Base-by-base conservation (phyloP, 2,888 invertebrate genomes). In the Athalia rosae region DNA sequence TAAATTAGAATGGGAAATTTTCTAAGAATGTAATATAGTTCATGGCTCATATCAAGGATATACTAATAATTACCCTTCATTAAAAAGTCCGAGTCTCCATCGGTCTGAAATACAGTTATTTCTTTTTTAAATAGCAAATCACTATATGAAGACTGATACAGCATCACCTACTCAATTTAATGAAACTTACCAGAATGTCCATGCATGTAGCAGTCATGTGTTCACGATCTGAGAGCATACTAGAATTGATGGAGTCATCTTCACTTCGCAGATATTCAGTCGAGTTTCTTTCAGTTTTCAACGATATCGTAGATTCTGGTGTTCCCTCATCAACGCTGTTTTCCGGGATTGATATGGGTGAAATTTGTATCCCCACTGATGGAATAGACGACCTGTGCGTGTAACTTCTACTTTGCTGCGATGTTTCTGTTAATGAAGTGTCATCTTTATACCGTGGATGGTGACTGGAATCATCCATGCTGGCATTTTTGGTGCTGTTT, bases 51-150 rank as follows among this genome's bases (percentile, higher is more conserved):
- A 11, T 7, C n/a, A 43, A 28, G 11, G 3, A 4, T 8, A 28
- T 6, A 7, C n/a, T n/a, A 15, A 63, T 58, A 58, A 58, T 15
- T 58, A 71, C 71, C 71, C 45, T 11, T 58, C 13, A 58, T n/a
- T 11, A 13, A 43, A 41, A 71, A 45, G 4, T n/a, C 56, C 71
- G 45, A 45, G 45, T 58, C 71, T 43, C 13, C 15, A 5, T 58
- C 13, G 45, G 45, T n/a, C 71, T 71, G 45, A n/a, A 71, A 71
- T 56, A 71, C 58, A 15, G 41, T 43, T 4, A 71, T 58, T n/a
- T 45, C n/a, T 53, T 7, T 58, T 58, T 58, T 1, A 4, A 15
- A 4, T 69, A n/a, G 7, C 4, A 69, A 53, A 28, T 28, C 2
- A 28, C 28, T 28, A 2, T 28, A 28, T 28, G 28, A 28, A 28